Base-by-base conservation (phyloP, 2,113 vertebrate species). In the Sitta europaea region DNA sequence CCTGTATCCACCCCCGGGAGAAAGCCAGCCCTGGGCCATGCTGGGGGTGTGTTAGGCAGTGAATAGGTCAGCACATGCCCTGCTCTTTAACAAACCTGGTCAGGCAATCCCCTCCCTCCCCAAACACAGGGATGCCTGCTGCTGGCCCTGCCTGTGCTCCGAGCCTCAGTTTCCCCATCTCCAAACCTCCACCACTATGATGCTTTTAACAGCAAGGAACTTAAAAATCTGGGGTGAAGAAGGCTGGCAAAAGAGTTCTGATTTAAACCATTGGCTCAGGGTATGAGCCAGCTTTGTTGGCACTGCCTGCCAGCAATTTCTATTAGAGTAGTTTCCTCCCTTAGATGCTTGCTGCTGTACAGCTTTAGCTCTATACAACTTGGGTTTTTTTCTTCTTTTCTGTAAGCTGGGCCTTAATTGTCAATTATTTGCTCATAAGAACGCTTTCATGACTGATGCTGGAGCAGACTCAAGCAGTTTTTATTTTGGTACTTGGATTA, bases 401-500 rank as follows among this genome's bases (percentile, higher is more conserved):
- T 82, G 38, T 77, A 86, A 91, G 53, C 36, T 8, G 3, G 22
- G 47, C 73, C 94, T 95, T 94, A 96, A 76, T 91, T 90, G 89
- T 88, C 73, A 92, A 68, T 90, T 86, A 96, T 79, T 84, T 93
- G 86, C 82, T 81, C 70, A n/a, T 71, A 84, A 93, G 73, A 54
- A 38, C 13, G 59, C 88, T 76, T 94, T 89, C 57, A 31, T 55
- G 78, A 77, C 42, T 94, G 94, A 63, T 57, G 47, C 11, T 48
- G 78, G 70, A 91, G 75, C 89, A 91, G 91, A 94, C 27, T 65
- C 91, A 91, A 73, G 90, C 90, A 75, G 82, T 71, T 97, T 97
- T 95, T 96, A 96, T 97, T 97, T 97, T 92, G 88, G 86, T 86
- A 86, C 95, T 96, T 79, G 51, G 79, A 94, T 97, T 97, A 96